A percentile compares a stretch with the other conserved stretches of the same genome.
Conservation (phyloP, 2,113 vertebrate genomes). For the Poecile atricapillus region DNA sequence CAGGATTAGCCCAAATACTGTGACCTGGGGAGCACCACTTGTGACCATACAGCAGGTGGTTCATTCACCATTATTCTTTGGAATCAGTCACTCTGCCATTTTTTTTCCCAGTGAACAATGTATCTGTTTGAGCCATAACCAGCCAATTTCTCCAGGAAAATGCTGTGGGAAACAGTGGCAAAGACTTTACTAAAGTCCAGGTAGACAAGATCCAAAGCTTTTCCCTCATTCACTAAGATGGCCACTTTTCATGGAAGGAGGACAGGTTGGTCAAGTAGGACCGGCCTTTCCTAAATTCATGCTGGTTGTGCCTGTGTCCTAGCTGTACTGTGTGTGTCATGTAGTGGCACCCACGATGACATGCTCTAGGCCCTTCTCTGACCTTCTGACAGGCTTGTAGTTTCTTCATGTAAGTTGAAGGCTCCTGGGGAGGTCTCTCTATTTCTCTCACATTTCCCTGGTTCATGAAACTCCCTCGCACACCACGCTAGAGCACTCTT, state of each 20-base stretch:
- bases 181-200: neutral
- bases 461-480: neutral
- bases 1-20: neutral
- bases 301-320: neutral
- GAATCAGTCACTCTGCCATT: rapidly evolving
- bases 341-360: neutral
- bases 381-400: neutral
- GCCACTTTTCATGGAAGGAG: neutral
- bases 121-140: neutral
- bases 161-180: neutral
- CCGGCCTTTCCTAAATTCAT: neutral
- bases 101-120: neutral
- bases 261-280: neutral
- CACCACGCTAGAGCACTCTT: neutral
- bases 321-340: rapidly evolving
- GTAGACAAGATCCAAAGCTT: neutral
- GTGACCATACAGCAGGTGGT: neutral
- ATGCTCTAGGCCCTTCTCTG: neutral
- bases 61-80: neutral
- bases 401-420: neutral
- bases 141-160: neutral
- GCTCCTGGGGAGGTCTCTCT: neutral
- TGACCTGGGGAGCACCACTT: neutral
- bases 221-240: neutral
- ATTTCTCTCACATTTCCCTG: neutral